Conservation (phyloP, 30 jellyfish, hydroid and myxozoan species). For the Rhopilema esculentum region DNA sequence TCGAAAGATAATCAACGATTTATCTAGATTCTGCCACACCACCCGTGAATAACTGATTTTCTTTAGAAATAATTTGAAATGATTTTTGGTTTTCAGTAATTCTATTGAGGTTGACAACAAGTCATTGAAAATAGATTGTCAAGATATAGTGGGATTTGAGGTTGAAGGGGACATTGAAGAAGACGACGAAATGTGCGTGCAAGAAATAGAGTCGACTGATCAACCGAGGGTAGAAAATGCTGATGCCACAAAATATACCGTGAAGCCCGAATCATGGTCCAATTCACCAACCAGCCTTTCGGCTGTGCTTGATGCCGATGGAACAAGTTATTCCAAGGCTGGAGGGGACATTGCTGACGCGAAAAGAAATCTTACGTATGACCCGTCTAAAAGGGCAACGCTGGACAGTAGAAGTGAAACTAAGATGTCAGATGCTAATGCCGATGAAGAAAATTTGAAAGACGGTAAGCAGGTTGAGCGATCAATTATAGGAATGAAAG, state of each 20-base stretch:
- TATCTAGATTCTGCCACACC: neutral
- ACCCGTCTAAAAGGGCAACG: neutral
- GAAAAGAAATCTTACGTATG: neutral
- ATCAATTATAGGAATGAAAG: neutral
- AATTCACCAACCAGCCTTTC: too few relatives aligned
- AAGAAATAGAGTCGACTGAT: neutral
- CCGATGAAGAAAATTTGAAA: neutral
- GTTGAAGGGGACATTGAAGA: slow-evolving; percentile 72
- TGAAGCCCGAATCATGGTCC: too few relatives aligned
- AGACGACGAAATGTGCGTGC: slow-evolving; percentile 25
- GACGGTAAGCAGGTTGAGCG: neutral
- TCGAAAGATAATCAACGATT: neutral
- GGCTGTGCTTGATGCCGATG: neutral
- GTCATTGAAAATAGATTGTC: slow-evolving; percentile 39
- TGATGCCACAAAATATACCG: too few relatives aligned
- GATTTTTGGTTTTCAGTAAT: neutral
- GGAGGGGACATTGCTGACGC: neutral
- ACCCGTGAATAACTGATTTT: neutral
- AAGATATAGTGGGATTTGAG: slow-evolving; percentile 64
- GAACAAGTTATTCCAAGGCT: neutral
- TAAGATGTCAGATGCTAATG: neutral
- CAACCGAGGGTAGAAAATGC: neutral
- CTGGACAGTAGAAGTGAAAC: neutral
- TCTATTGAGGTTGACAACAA: slow-evolving; percentile 7
- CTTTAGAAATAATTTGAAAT: neutral